phyloP scores from a whole-genome alignment of 2,797 vertebrate species.

The Hirundo rustica region DNA sequence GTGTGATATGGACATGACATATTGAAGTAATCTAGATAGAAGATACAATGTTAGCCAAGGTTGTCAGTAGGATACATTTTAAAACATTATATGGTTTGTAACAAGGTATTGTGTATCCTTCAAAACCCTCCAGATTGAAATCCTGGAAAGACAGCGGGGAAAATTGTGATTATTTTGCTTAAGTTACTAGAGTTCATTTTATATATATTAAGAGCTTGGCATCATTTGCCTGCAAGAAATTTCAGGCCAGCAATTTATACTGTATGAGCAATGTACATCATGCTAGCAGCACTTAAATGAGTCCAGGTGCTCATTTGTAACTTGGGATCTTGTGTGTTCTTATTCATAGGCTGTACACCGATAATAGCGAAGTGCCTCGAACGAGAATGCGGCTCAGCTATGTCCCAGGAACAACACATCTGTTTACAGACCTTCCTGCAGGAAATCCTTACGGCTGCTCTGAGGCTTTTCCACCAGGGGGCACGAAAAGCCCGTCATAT shows the following conservation, averaged over 20 bases:
- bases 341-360: conserved; percentile 41
- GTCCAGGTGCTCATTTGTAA: conserved; percentile 73
- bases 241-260: conserved; percentile 71
- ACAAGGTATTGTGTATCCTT: conserved; percentile 81
- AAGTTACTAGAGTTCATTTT: conserved; percentile 76
- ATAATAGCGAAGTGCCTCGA: conserved; percentile 43
- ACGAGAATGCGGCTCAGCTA: conserved; percentile 43
- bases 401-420: conserved; percentile 54
- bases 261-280: conserved; percentile 68
- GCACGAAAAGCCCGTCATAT: conserved; percentile 49
- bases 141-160: conserved; percentile 74
- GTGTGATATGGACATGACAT: conserved; percentile 78
- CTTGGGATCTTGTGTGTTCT: conserved; percentile 64
- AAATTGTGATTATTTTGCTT: conserved; percentile 79
- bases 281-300: conserved; percentile 71
- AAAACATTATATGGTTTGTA: conserved; percentile 81
- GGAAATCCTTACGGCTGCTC: not conserved
- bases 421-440: conserved; percentile 24
- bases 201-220: conserved; percentile 77
- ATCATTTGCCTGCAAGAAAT: conserved; percentile 69
- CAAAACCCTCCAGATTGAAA: conserved; percentile 73
- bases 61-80: conserved; percentile 80
- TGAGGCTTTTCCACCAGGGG: conserved; percentile 69
- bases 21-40: conserved; percentile 84
- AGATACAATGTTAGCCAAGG: conserved; percentile 79